Evolutionary conservation across 2,888 invertebrate species (phyloP), one percentile per base, ranked within the genome.

Genomic region (Stegana nigrithorax): DNA sequence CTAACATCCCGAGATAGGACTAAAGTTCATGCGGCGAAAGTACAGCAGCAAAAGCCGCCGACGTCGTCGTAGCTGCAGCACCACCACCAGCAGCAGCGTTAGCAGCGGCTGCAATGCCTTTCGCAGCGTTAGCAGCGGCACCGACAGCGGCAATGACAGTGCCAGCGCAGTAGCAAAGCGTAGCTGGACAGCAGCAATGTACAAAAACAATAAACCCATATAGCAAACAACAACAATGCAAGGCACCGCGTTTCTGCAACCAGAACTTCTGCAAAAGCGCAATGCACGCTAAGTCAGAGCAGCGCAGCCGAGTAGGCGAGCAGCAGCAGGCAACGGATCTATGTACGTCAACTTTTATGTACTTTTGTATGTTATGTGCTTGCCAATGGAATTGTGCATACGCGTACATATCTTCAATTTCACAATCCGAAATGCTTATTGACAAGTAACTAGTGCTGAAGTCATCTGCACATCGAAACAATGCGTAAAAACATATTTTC

Each of bases 1-100:
- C 78, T 80, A 85, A 84, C 84, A 84, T 83, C 84, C 84, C 84
- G 84, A 84, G 84, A 83, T 84, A 85, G 85, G 85, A 85, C 85
- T 85, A 82, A 83, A 80, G 72, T 66, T 70, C 70, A 67, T 67
- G 64, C 68, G 69, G 68, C 78, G 67, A 72, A 70, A 56, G 62
- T 69, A 66, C 68, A 73, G 68, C 66, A 62, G 59, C 58, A 55
- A 32, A 60, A 57, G 57, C 39, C 25, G 32, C 51, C 59, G 65
- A 55, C 42, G 69, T 55, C 47, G 62, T 59, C 1, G 66, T 36
- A 26, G 62, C 65, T 12, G 63, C 45, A 6, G 59, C 44, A 27
- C 12, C 53, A 39, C 14, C 25, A 56, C 19, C 27, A 19, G 55
- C 45, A 26, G 29, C 39, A 26, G 42, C 10, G 25, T 8, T 26